Conservation (phyloP, 2,797 vertebrate species). For the Myotis findleyi region DNA sequence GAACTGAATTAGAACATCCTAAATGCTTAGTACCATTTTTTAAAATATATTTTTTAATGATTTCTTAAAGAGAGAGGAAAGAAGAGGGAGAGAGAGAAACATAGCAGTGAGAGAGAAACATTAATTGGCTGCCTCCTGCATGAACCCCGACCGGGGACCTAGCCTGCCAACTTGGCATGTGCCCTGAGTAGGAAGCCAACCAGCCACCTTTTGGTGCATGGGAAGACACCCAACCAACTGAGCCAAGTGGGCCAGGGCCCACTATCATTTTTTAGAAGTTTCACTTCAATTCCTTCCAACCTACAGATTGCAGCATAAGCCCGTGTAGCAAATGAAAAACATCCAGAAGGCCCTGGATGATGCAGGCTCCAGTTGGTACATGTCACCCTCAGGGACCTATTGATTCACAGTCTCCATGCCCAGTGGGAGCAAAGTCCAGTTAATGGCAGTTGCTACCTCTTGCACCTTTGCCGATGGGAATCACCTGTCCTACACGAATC, state of each 20-base stretch:
- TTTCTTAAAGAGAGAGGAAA: too few relatives aligned
- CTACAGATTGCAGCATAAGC: not conserved
- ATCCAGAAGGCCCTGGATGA: not conserved
- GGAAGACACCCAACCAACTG: too few relatives aligned
- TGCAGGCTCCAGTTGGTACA: not conserved
- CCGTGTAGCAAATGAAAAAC: not conserved
- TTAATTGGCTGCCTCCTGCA: too few relatives aligned
- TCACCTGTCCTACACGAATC: constrained; percentile 66
- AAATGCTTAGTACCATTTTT: constrained; percentile 35
- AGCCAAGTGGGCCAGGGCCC: not conserved
- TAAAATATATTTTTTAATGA: not conserved
- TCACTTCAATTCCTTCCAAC: constrained; percentile 9
- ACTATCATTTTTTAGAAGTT: constrained; percentile 33
- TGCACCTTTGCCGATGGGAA: constrained; percentile 67
- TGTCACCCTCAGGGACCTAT: constrained; percentile 3
- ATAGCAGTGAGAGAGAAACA: too few relatives aligned
- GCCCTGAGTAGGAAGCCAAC: too few relatives aligned
- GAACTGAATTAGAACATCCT: not conserved
- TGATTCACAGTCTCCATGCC: not conserved
- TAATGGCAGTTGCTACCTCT: constrained; percentile 53
- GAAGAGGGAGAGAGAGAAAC: too few relatives aligned
- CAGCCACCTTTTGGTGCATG: too few relatives aligned
- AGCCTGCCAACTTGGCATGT: too few relatives aligned
- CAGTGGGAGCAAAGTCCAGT: constrained; percentile 42
- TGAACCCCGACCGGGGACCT: too few relatives aligned